Base-by-base conservation (phyloP, 2,888 invertebrate genomes). In the Steinernema scapterisci region DNA sequence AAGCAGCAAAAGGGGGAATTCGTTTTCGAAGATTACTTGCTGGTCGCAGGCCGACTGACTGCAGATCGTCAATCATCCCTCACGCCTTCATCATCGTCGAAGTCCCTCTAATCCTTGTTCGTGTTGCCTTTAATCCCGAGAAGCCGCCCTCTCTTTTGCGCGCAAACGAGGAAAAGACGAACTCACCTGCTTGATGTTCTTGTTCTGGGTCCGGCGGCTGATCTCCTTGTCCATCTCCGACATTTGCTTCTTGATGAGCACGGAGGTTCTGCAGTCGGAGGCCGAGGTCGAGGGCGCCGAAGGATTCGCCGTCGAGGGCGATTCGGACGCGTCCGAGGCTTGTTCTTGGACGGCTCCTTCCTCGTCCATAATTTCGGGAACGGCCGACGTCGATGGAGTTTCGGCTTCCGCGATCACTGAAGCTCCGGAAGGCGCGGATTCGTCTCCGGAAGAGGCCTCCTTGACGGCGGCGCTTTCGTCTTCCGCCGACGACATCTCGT, bases 221-320 rank as follows among this genome's bases (percentile, higher is more conserved):
- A 92, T 91, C 90, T 93, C 91, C 86, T 92, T 90, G 89, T 93
- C 91, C 84, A 93, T 91, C 89, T 93, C 92, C 78, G 91, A 90
- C 89, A 93, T 91, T 90, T 93, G 91, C 88, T 93, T 89, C 82
- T 89, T 89, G 86, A 90, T 90, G 73, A 90, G 86, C 44, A 80
- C 83, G 38, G 83, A 77, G n/a, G 85, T 85, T 38, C 80, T 77
- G 54, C 80, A 80, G 51, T 79, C 76, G 23, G 74, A 75, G 45
- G 70, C 70, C 72, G 51, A 72, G 56, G 45, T 27, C n/a, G 63
- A 63, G 27, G 63, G 63, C 7, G 63, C 63, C 31, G 63, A 31
- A 11, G 27, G 48, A 48, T 7, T 48, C 48, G 48, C 13, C n/a
- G 19, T 48, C 48, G 48, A 48, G n/a, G 48, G 19, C 6, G 48